Evolutionary conservation across 1,140 invertebrate species (phyloP), one percentile per base, ranked within the genome.

Genomic region (Druon quercuslanigerum): DNA sequence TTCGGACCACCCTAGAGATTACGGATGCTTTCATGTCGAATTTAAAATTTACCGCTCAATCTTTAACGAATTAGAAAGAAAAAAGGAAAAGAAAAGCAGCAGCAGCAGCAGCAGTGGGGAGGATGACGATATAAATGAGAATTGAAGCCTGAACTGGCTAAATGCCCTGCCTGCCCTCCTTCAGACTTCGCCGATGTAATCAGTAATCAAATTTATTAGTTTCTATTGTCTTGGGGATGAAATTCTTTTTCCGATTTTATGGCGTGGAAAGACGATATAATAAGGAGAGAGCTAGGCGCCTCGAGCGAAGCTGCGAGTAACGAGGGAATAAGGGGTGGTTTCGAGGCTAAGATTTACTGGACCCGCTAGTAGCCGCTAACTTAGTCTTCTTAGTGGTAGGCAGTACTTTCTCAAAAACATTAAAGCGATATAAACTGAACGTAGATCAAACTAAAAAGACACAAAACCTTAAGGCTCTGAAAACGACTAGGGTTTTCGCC

Each of bases 121-220:
- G n/a, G 60, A 16, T 12, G n/a, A 66, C n/a, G 60, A n/a, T 12
- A 66, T 66, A 40, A 40, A 25, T n/a, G 60, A n/a, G 40, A 46
- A 46, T 46, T 46, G 40, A 46, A 46, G 79, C 73, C 75, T 79
- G 81, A 78, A 76, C 78, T 79, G 8, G 40, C 40, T 46, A 46
- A 46, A 46, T 46, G 40, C 40, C 81, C 79, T 75, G 74, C 81
- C 79, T 75, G 74, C 76, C 80, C 73, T 66, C 80, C 76, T 82
- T 82, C 79, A 80, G 76, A 75, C 82, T 80, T 78, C 60, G 84
- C 83, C 83, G 81, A 80, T 79, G 86, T 91, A 91, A 91, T 91
- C 90, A 90, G 89, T 90, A 91, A 91, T 91, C 88, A 91, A 91
- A 91, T 91, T 91, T 91, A 91, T 91, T 91, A 90, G 90, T 90